Evolutionary conservation across 2,888 invertebrate genomes (phyloP).

Genomic region (Euproctis similis): DNA sequence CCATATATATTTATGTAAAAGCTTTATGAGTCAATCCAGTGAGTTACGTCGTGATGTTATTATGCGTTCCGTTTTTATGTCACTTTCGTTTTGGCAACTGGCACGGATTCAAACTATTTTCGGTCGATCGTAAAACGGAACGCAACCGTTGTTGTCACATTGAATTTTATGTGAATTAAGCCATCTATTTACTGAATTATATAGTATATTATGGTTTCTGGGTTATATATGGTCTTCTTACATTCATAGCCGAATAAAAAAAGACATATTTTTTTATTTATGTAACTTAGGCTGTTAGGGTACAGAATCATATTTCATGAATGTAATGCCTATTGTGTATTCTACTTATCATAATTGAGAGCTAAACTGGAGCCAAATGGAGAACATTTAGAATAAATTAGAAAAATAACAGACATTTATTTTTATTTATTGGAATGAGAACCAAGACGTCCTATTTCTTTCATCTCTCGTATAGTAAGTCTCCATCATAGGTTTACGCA

Average conservation of each 20-base stretch:
- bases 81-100: slow-evolving; percentile 50
- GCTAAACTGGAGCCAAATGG: too few relatives aligned
- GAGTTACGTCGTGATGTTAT: slow-evolving; percentile 57
- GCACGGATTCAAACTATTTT: slow-evolving; percentile 64
- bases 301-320: too few relatives aligned
- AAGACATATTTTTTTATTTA: too few relatives aligned
- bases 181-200: slow-evolving; percentile 19
- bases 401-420: too few relatives aligned
- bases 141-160: slow-evolving; percentile 49
- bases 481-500: too few relatives aligned
- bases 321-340: too few relatives aligned
- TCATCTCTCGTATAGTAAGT: too few relatives aligned
- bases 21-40: slow-evolving; percentile 62
- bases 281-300: too few relatives aligned
- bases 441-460: too few relatives aligned
- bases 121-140: slow-evolving; percentile 57
- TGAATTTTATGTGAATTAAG: slow-evolving; percentile 53
- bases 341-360: too few relatives aligned
- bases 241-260: not conserved
- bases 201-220: slow-evolving; percentile 13
- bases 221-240: slow-evolving; percentile 7
- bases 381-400: too few relatives aligned
- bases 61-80: slow-evolving; percentile 62
- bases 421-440: too few relatives aligned
- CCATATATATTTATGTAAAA: slow-evolving; percentile 47